Base-by-base conservation (phyloP, 1,140 invertebrate genomes). In the Papilio polytes region DNA sequence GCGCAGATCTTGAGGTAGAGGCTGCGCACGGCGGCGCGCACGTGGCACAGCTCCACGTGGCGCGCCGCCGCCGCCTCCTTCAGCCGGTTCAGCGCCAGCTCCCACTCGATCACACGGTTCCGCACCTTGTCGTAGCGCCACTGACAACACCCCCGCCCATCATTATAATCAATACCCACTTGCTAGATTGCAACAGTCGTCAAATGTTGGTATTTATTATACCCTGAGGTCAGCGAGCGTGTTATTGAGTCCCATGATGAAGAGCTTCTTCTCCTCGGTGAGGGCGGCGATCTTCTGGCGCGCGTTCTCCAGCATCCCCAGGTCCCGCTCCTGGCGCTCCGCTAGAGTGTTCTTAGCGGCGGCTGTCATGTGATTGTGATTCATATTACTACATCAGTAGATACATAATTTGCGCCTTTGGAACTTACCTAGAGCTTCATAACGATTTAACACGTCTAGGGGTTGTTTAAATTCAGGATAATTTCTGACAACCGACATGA, bases 371-470 rank as follows among this genome's bases (percentile, higher is more conserved):
- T 9, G 53, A 31, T 36, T 12, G 20, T n/a, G 41, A 26, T 10
- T 10, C 18, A 66, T 48, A 82, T 36, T 70, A 2, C 63, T 31
- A 13, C 13, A 15, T 15, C 63, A 31, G 13, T 70, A 15, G 9
- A 70, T 70, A 70, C 6, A 56, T 56, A 8, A 48, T 56, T 20
- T 18, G 6, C 20, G 36, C 36, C 18, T 48, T 51, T 2, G 6
- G 18, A 13, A 80, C 31, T 86, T 87, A 95, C 95, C 92, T 44
- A 96, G 88, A 15, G 95, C 95, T 88, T 96, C 96, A 79, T 96
- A 96, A 77, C 96, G 93, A 85, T 96, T 96, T 31, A 96, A 94
- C 20, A 96, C 96, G 66, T 96, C 96, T 10, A 93, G 84, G 0
- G 96, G 95, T 44, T 95, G 94, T 78, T 96, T 92, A 82, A 96